Conservation (phyloP, 2,888 invertebrate species). For the Euplexia lucipara region DNA sequence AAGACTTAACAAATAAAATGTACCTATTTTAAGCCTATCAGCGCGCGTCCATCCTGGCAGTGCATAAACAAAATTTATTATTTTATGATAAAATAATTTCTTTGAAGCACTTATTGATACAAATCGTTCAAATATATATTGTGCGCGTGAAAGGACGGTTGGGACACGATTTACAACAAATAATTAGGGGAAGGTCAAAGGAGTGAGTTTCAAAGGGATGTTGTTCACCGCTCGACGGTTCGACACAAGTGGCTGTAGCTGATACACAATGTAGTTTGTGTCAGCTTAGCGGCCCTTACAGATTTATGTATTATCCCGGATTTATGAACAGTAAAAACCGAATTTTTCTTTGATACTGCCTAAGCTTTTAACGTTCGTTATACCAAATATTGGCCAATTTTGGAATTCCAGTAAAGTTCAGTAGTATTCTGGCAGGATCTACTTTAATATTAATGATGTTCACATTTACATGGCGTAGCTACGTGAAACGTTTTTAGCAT, state of each 20-base stretch:
- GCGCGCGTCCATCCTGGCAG: too few relatives aligned
- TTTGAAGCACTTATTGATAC: not conserved
- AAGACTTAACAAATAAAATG: too few relatives aligned
- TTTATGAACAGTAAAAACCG: slow-evolving; percentile 16
- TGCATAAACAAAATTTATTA: too few relatives aligned
- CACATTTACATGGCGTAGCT: not conserved
- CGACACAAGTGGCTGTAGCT: slow-evolving; percentile 17
- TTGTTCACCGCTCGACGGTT: slow-evolving; percentile 25
- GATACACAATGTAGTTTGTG: slow-evolving; percentile 28
- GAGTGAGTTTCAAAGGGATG: slow-evolving; percentile 30
- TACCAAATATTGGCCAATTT: not conserved
- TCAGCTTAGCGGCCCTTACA: slow-evolving; percentile 18
- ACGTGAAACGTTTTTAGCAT: too few relatives aligned
- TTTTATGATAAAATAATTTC: not conserved
- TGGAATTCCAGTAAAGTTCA: not conserved
- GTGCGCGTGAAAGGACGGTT: slow-evolving; percentile 10
- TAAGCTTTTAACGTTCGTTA: not conserved
- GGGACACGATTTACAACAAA: slow-evolving; percentile 19
- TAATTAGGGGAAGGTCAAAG: slow-evolving; percentile 44
- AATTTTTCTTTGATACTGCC: not conserved
- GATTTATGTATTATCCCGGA: not conserved
- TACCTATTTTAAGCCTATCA: too few relatives aligned
- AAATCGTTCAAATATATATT: slow-evolving; percentile 21
- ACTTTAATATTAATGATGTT: not conserved
- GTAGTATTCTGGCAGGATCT: not conserved